Base-by-base conservation (phyloP, 2,888 invertebrate species). In the Dyspetes luteomarginatus region DNA sequence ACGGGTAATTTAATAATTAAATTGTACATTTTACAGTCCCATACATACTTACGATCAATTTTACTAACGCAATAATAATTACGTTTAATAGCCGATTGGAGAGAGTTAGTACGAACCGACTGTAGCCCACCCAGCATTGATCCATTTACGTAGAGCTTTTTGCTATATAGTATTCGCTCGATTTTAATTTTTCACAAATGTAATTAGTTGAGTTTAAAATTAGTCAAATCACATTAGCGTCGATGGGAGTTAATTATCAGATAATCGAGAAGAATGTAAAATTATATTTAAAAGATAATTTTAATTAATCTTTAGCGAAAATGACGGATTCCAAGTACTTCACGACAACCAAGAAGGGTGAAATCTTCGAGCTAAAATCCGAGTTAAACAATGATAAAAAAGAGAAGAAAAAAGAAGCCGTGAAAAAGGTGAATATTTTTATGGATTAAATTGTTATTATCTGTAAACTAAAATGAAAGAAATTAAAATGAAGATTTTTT, bases 261-360 rank as follows among this genome's bases (percentile, higher is more conserved):
- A n/a, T n/a, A n/a, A n/a, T n/a, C n/a, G n/a, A n/a, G n/a, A n/a
- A n/a, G n/a, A n/a, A n/a, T n/a, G n/a, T n/a, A 67, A 72, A 64
- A 36, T 62, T 22, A 41, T 45, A 62, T 68, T 69, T 48, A 45
- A n/a, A 15, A 4, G 5, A 17, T 45, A 19, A 12, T 9, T 76
- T 68, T 55, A 62, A 45, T 76, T 52, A 78, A 50, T 19, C 19
- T 45, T 41, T 30, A 4, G 17, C 84, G 74, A 93, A 88, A 84
- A 99, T 99, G 99, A 99, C 99, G 56, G 99, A 99, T 93, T 99
- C 99, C 67, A 99, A 99, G 93, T 99, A 99, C 93, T 99, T 99
- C 92, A 99, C 99, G 5, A 99, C 99, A 83, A 99, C 99, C 83
- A 99, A 99, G 93, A 99, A 99, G 93, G 99, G 99, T 87, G 99